Conservation (phyloP, 1,140 invertebrate genomes). For the Probaryconus sp. region DNA sequence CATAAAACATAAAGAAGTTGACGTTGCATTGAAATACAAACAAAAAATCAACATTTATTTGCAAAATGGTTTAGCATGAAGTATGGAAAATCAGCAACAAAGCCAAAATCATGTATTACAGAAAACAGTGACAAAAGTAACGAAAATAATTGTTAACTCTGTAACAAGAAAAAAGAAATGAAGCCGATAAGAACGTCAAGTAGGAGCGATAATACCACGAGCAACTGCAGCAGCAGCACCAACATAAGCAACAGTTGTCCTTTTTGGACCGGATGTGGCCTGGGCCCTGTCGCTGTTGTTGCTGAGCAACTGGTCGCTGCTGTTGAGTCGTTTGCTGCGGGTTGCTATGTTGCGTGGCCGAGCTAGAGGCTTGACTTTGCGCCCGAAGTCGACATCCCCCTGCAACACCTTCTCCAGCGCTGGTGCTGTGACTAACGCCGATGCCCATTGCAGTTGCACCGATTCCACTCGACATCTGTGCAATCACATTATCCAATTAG, state of each 20-base stretch:
- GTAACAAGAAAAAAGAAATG: too few species aligned
- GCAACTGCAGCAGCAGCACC: slow-evolving; percentile 86
- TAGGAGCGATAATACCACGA: slow-evolving; percentile 80
- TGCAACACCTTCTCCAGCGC: slow-evolving; percentile 65
- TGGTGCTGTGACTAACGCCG: slow-evolving; percentile 74
- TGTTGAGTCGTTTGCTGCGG: slow-evolving; percentile 66
- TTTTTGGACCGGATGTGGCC: slow-evolving; percentile 74
- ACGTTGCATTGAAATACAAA: too few species aligned
- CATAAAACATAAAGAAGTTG: too few species aligned
- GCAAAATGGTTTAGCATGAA: too few species aligned
- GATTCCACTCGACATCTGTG: slow-evolving; percentile 77
- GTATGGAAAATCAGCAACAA: too few species aligned
- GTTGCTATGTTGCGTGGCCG: slow-evolving; percentile 67
- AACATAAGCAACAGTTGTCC: slow-evolving; percentile 82
- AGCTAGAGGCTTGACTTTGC: slow-evolving; percentile 70
- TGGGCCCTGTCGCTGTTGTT: slow-evolving; percentile 66
- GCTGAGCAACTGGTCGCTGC: slow-evolving; percentile 55
- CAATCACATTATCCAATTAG: not conserved
- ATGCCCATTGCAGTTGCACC: slow-evolving; percentile 76
- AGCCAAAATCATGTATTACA: too few species aligned
- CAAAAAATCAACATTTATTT: too few species aligned
- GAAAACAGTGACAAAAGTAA: too few species aligned
- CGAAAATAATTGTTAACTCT: too few species aligned
- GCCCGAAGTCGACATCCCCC: slow-evolving; percentile 72
- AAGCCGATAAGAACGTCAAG: slow-evolving; percentile 35